Percentiles rank a stretch among this genome's conserved stretches.
Evolutionary conservation across 1,140 invertebrate genomes (phyloP).

Genomic region (Euwallacea fornicatus): DNA sequence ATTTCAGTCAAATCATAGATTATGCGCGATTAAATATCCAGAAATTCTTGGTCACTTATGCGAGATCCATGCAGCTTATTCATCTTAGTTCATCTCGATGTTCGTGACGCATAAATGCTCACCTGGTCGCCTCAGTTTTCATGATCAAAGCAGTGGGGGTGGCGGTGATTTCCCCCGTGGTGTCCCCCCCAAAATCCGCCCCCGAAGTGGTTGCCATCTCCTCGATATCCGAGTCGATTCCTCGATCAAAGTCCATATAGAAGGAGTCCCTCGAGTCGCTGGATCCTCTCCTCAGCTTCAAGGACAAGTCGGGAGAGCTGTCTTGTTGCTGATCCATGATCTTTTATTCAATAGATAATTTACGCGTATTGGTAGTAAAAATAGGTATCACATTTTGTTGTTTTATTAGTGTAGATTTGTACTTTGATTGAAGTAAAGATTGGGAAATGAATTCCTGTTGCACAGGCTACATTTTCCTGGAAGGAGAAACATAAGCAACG

Average conservation of each 20-base stretch:
- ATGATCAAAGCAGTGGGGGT: slow-evolving; percentile 57
- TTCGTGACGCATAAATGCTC: no score
- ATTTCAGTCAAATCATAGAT: no score
- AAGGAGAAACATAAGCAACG: background rate
- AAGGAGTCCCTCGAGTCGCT: slow-evolving; percentile 84
- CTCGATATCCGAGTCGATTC: slow-evolving; percentile 85
- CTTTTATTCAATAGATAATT: background rate
- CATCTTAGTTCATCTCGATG: no score
- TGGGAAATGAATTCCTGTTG: no score
- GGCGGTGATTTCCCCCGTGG: slow-evolving; percentile 56
- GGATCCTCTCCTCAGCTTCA: slow-evolving; percentile 77
- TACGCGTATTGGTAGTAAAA: slow-evolving; percentile 1
- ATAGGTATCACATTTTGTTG: slow-evolving; percentile 3
- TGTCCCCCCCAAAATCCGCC: slow-evolving; percentile 47
- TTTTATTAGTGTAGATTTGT: slow-evolving; percentile 3
- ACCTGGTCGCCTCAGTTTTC: slow-evolving; percentile 43
- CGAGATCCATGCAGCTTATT: no score
- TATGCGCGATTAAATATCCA: no score
- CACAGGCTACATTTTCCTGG: slow-evolving; percentile 7
- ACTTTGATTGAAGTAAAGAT: background rate
- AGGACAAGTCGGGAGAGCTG: slow-evolving; percentile 80
- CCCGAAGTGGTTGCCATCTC: slow-evolving; percentile 70
- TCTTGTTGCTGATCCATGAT: slow-evolving; percentile 53
- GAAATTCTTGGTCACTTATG: no score
- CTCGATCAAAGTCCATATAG: slow-evolving; percentile 85